Base-by-base conservation (phyloP, 2,113 vertebrate species). In the Noturus placidus region DNA sequence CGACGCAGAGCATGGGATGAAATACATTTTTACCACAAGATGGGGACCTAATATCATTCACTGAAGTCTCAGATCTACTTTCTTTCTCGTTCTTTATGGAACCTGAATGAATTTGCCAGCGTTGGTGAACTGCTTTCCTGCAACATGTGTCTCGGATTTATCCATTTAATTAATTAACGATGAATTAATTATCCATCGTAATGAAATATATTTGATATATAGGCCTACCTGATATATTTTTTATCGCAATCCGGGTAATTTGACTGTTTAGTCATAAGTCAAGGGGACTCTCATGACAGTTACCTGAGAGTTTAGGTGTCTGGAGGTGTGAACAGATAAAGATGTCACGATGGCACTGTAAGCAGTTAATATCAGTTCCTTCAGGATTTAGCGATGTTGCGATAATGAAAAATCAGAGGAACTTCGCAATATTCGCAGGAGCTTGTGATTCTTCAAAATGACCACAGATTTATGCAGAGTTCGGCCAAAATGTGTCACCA, bases 21-120 rank as follows among this genome's bases (percentile, higher is more conserved):
- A 83, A 74, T 46, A 69, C 14, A 82, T 74, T 30, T 86, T 82
- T 50, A 82, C 87, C 85, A 89, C 88, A 84, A 89, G 88, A 67
- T 89, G 88, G 88, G 6, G 85, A 46, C 82, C 83, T 61, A 78
- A 78, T 54, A 27, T 78, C 76, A 78, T 54, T 54, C 50, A 78
- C 27, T 54, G 76, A 78, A 52, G 27, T 30, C 27, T 54, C 50
- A 70, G 50, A 30, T 61, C 5, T 25, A 19, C 22, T 72, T 35
- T 65, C 14, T 72, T 42, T 61, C 5, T n/a, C 22, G 46, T 52
- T 65, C 14, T 72, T 42, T 61, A 15, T n/a, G 19, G 56, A 50
- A 65, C 17, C 11, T 63, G n/a, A 76, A 74, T 87, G 17, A 30
- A 30, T 42, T 22, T 30, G 0, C 15, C 33, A 59, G 77, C 30